Conservation (phyloP, 1,140 invertebrate species). For the Mactra quadrangularis region DNA sequence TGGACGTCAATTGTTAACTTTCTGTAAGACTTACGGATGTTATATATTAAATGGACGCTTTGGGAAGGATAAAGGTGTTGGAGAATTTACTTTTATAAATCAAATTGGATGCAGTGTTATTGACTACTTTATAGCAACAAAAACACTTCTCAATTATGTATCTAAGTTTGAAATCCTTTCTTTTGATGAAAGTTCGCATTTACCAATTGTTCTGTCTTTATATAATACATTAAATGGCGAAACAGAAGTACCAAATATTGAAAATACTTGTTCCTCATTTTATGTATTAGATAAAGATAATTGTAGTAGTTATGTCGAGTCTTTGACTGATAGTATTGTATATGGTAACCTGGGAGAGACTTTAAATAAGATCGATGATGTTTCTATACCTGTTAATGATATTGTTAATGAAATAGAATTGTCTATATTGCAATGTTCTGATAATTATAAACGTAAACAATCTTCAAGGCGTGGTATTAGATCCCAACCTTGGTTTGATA, state of each 20-base stretch:
- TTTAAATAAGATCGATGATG: constrained; percentile 2
- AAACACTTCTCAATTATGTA: not conserved
- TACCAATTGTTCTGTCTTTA: not conserved
- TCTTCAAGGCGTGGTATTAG: not conserved
- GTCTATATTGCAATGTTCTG: not conserved
- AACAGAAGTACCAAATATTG: not conserved
- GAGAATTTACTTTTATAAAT: not conserved
- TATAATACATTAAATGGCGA: not conserved
- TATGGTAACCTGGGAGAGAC: no score
- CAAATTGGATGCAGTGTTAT: not conserved
- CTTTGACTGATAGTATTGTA: no score
- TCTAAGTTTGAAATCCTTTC: not conserved
- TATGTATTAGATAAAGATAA: not conserved
- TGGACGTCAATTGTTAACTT: not conserved
- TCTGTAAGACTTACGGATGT: constrained; percentile 15
- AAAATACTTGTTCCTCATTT: not conserved
- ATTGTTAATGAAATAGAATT: not conserved
- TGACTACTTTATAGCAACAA: constrained; percentile 1
- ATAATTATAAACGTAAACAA: not conserved
- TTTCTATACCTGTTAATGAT: not conserved
- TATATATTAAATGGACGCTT: constrained; percentile 5
- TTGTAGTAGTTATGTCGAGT: not conserved
- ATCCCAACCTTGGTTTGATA: no score
- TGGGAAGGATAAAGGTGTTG: not conserved
- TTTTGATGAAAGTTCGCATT: not conserved